Conservation (phyloP, 1,140 invertebrate species). For the Augochlora pura region DNA sequence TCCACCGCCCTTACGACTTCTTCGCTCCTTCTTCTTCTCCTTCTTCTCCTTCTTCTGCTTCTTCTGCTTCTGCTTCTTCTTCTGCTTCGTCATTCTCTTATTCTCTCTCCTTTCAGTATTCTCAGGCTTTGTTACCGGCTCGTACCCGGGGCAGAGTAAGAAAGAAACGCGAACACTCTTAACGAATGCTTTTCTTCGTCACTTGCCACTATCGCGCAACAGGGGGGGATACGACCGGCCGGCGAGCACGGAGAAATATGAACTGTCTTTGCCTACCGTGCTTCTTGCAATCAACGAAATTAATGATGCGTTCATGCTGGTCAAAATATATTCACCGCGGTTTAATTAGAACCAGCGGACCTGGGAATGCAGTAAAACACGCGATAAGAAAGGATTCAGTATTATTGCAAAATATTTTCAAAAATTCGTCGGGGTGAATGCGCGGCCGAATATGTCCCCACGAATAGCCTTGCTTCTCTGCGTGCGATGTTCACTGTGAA, state of each 20-base stretch:
- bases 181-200: slow-evolving; percentile 61
- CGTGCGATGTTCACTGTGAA: not conserved
- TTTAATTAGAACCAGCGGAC: slow-evolving; percentile 39
- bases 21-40: not conserved
- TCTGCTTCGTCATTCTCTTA: not conserved
- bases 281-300: slow-evolving; percentile 55
- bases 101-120: not conserved
- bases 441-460: not conserved
- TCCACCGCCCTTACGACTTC: not conserved
- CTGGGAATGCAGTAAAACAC: not conserved
- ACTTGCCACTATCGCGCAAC: slow-evolving; percentile 29
- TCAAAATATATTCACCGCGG: slow-evolving; percentile 28
- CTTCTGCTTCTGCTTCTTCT: not conserved
- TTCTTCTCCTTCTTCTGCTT: not conserved
- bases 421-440: slow-evolving; percentile 8
- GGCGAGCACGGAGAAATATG: slow-evolving; percentile 22
- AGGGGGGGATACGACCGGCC: not conserved
- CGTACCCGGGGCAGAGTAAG: slow-evolving; percentile 4
- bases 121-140: slow-evolving; percentile 20
- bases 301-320: slow-evolving; percentile 54
- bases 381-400: slow-evolving; percentile 8
- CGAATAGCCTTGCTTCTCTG: not conserved
- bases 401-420: not conserved
- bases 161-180: slow-evolving; percentile 47
- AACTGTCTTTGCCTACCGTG: slow-evolving; percentile 28